Conservation (phyloP, 2,797 vertebrate genomes). For the Psittacula echo region DNA sequence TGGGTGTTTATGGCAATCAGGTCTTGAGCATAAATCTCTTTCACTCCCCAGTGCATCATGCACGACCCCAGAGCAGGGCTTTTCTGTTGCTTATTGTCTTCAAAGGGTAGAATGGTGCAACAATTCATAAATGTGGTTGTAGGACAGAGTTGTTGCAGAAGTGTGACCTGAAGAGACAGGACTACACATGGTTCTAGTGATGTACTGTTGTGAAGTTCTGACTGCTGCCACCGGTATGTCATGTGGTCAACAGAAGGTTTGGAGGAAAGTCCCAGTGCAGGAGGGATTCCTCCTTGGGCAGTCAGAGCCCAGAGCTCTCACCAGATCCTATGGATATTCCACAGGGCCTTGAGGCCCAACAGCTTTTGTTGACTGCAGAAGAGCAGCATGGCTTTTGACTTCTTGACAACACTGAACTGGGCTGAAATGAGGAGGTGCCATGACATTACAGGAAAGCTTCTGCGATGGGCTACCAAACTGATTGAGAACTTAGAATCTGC, state of each 20-base stretch:
- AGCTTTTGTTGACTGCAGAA: neutral
- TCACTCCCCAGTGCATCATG: rapidly evolving
- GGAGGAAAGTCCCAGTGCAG: neutral
- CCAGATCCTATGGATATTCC: neutral
- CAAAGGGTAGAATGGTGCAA: neutral
- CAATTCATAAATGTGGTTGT: neutral
- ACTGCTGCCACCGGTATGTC: neutral
- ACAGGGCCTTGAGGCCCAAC: too few relatives aligned
- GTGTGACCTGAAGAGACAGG: neutral
- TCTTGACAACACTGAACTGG: neutral
- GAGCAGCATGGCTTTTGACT: neutral
- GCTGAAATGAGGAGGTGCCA: neutral
- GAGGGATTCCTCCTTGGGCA: neutral
- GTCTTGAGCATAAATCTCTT: neutral
- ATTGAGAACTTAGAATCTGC: neutral
- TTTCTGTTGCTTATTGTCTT: neutral
- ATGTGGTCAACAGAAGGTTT: neutral
- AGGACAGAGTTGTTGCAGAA: neutral
- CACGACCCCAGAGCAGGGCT: rapidly evolving
- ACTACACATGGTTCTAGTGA: rapidly evolving
- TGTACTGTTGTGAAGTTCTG: neutral
- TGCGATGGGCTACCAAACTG: neutral
- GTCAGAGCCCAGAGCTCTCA: neutral
- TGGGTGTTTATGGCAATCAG: neutral
- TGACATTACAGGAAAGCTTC: neutral